A percentile compares a stretch with the other conserved stretches of the same genome.
These are phyloP conservation scores for Oryctolagus cuniculus DNA, from an alignment of 2,113 vertebrate species.

Conservation along the genomic window mOryCun1.1 NC_091441.1:111566501-111567000, in stretches of 20 bases:
- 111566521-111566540: not conserved
- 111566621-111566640: not conserved
- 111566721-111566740: not conserved
- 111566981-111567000: not conserved
- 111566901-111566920: not conserved
- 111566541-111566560: not conserved
- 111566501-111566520: conserved; percentile 43
- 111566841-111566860: conserved; percentile 72
- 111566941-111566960: conserved; percentile 5
- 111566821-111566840: conserved; percentile 63
- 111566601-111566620: not conserved
- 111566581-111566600: not conserved
- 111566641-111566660: not conserved
- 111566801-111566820: conserved; percentile 34
- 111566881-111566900: not conserved
- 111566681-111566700: not conserved
- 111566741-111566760: not conserved
- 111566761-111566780: not conserved
- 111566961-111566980: not conserved
- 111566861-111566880: not conserved
- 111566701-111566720: not conserved
- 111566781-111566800: conserved; percentile 26
- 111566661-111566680: not conserved
- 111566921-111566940: not conserved
- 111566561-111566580: not conserved